Base-by-base conservation (phyloP, 2,888 invertebrate species). In the Actias luna region DNA sequence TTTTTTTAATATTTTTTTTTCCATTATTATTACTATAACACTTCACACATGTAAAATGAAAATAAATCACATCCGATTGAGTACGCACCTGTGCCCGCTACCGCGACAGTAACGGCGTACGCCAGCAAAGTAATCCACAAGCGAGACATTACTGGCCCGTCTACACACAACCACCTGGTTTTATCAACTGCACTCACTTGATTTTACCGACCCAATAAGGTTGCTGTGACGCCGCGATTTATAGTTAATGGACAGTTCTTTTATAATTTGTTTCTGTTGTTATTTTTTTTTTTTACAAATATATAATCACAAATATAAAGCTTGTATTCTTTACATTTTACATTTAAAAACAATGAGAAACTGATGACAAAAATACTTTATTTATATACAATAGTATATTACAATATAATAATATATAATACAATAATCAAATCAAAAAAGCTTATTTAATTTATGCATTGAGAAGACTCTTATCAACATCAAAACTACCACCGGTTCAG, bases 121-220 rank as follows among this genome's bases (percentile, higher is more conserved):
- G 72, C 76, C 68, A 80, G 69, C 70, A 80, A 60, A 68, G 73
- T 66, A 59, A 75, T 65, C 64, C 64, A 69, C 67, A 73, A 66
- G 63, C 79, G 79, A 75, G 79, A 73, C 82, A 84, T 84, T 67
- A 79, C 80, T 79, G 78, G 66, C 63, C 64, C 70, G 72, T 69
- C 70, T 72, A 75, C 79, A 73, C 78, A 63, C 66, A 71, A 70
- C 75, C 76, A 70, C 69, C 66, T 65, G 69, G 67, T 75, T 79
- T 73, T 79, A 79, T 76, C 75, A 75, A 83, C 81, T 82, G 78
- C 74, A 70, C 60, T 65, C 63, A 69, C 50, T 68, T 60, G 55
- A 62, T 66, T 68, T 72, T 70, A 67, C 71, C 70, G 63, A 66
- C 69, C 67, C 67, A 67, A 58, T 35, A 62, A 33, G 33, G 18